Evolutionary conservation across 2,888 invertebrate genomes (phyloP), one percentile per base, ranked within the genome.

Genomic region (Zygogramma bicolorata): DNA sequence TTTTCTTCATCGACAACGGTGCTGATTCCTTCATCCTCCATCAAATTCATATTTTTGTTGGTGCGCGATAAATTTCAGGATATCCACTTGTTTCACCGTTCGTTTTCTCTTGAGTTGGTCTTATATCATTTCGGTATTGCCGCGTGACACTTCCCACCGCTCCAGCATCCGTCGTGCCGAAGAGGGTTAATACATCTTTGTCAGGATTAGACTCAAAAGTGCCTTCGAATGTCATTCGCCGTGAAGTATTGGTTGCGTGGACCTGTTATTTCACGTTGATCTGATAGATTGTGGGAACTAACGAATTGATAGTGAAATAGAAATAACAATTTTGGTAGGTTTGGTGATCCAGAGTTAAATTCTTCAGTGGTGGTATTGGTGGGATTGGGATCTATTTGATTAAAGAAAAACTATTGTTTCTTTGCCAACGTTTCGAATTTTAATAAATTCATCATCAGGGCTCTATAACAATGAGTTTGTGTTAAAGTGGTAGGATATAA

Each of bases 101-200:
- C 67, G 20, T 61, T 68, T 63, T 61, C 72, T 71, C 74, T 76
- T 76, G 73, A 79, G 79, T 77, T 75, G 77, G 77, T 71, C 75
- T 73, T 78, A 79, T 77, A 79, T 79, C 77, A 79, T 77, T 77
- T 74, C 71, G 70, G 75, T 73, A 71, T 75, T 75, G 77, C 75
- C 72, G 70, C n/a, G 22, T 75, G 77, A 77, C 77, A 77, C 60
- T 53, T 68, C 42, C 65, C 42, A 68, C 72, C 29, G 25, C 20
- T 46, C 46, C 22, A 20, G 2, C 53, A 63, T 63, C 49, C 63
- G n/a, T 46, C 18, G 29, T 63, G 70, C 68, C 62, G 68, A 74
- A 66, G 79, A 81, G 81, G 79, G 77, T 80, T 79, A 77, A 81
- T 81, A 80, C 80, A 69, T 81, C 80, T 80, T 81, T 81, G 81